These are phyloP conservation scores for Goniozus legneri DNA, from an alignment of 1,140 invertebrate genomes.

Conservation along the genomic window DNA sequence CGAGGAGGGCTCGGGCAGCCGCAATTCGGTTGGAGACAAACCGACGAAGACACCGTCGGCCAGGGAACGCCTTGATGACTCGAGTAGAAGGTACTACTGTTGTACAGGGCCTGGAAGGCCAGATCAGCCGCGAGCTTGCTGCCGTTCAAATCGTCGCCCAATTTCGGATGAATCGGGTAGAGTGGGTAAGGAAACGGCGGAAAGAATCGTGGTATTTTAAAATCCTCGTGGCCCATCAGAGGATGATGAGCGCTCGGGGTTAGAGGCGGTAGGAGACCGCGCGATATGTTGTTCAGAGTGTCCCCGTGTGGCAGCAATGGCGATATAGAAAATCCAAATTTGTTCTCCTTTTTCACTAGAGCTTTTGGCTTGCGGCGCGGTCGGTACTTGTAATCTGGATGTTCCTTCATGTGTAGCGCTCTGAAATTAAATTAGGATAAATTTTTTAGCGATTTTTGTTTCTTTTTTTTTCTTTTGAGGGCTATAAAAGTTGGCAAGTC, in stretches of 20 bases:
- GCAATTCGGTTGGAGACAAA: conserved; percentile 38
- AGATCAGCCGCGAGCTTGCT: conserved; percentile 64
- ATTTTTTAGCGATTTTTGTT: neutral
- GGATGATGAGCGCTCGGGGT: conserved; percentile 55
- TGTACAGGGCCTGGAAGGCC: conserved; percentile 61
- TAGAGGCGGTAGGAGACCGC: conserved; percentile 62
- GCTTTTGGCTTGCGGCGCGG: conserved; percentile 87
- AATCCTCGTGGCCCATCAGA: conserved; percentile 60
- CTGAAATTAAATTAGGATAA: conserved; percentile 55
- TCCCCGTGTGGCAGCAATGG: conserved; percentile 57
- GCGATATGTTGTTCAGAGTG: conserved; percentile 52
- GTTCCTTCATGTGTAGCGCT: conserved; percentile 95
- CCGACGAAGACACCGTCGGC: conserved; percentile 15
- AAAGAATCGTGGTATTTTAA: conserved; percentile 67
- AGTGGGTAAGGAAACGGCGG: conserved; percentile 69
- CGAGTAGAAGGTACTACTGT: conserved; percentile 54
- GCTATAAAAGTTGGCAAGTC: too few relatives aligned
- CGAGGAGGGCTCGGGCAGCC: conserved; percentile 44
- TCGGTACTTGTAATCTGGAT: conserved; percentile 93
- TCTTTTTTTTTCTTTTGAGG: neutral
- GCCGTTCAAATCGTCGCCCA: conserved; percentile 53
- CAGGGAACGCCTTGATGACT: conserved; percentile 48
- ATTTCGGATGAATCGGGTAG: conserved; percentile 65
- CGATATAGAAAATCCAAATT: conserved; percentile 67
- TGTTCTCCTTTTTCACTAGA: conserved; percentile 69